Evolutionary conservation across 2,797 vertebrate genomes (phyloP).

Genomic region (Melanotaenia pygmaea): DNA sequence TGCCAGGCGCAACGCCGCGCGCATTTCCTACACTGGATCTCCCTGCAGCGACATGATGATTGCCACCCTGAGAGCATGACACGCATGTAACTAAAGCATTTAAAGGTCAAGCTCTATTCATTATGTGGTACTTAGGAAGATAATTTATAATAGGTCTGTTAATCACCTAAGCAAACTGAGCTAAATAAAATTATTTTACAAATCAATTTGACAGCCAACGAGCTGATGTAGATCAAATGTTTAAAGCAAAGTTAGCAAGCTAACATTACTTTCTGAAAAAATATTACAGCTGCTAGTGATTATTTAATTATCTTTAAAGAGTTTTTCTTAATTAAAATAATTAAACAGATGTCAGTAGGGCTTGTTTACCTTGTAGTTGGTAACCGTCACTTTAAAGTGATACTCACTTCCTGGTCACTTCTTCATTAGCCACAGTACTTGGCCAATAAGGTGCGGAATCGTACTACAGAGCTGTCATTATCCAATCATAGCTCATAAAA

Average conservation of each 20-base stretch:
- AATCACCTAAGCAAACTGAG: background rate
- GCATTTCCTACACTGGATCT: conserved; percentile 82
- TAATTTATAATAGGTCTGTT: background rate
- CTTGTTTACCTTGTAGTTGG: conserved; percentile 62
- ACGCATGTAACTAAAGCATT: background rate
- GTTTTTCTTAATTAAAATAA: background rate
- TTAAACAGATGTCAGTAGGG: conserved; percentile 11
- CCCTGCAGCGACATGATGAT: conserved; percentile 53
- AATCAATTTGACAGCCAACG: conserved; percentile 4
- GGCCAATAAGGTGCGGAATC: conserved; percentile 52
- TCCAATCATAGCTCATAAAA: conserved; percentile 51
- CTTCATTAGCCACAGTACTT: background rate
- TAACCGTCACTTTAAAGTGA: conserved; percentile 27
- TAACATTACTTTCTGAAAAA: background rate
- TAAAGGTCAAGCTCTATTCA: background rate
- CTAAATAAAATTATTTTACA: background rate
- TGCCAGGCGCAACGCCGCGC: conserved; percentile 65
- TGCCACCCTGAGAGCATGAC: background rate
- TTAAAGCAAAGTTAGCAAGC: background rate
- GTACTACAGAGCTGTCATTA: accelerated
- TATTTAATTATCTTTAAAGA: background rate
- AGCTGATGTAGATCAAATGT: background rate
- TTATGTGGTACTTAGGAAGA: background rate
- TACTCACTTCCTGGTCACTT: conserved; percentile 38
- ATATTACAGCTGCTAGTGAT: background rate